Evolutionary conservation across 2,797 vertebrate species (phyloP).

Genomic region (Sebastes ruberrimus): DNA sequence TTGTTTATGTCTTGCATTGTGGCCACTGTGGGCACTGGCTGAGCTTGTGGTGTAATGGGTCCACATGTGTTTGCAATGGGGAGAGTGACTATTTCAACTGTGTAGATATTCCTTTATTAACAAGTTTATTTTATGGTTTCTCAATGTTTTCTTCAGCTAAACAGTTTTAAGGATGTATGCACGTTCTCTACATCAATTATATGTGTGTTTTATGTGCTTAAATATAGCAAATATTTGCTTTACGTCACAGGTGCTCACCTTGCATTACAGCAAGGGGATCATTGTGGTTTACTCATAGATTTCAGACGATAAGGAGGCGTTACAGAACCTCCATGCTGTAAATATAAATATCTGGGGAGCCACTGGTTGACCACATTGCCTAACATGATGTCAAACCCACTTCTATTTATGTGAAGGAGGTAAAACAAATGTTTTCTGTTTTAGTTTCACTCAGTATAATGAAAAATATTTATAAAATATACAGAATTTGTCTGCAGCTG

Average conservation of each 20-base stretch:
- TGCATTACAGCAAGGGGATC: constrained; percentile 1
- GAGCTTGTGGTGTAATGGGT: constrained; percentile 43
- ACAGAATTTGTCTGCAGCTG: not conserved
- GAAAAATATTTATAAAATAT: not conserved
- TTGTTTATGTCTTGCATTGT: constrained; percentile 77
- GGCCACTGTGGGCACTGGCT: constrained; percentile 59
- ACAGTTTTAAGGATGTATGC: not conserved
- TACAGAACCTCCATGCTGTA: constrained; percentile 25
- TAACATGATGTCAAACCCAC: constrained; percentile 33
- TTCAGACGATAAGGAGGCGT: constrained; percentile 9
- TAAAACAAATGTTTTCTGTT: constrained; percentile 22
- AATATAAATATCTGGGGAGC: constrained; percentile 34
- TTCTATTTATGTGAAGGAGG: constrained; percentile 36
- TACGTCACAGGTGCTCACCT: not conserved
- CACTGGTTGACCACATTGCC: constrained; percentile 22
- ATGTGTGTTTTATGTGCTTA: not conserved
- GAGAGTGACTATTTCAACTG: constrained; percentile 9
- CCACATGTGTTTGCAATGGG: constrained; percentile 51
- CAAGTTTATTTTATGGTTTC: constrained; percentile 1
- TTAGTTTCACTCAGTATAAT: not conserved
- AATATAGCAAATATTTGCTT: not conserved
- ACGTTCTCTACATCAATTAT: not conserved
- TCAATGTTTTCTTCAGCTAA: not conserved
- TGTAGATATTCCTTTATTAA: constrained; percentile 31
- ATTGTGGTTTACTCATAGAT: constrained; percentile 16